Evolutionary conservation across 2,113 vertebrate species (phyloP), one percentile per base, ranked within the genome.

Genomic region (Brachirus orientalis): DNA sequence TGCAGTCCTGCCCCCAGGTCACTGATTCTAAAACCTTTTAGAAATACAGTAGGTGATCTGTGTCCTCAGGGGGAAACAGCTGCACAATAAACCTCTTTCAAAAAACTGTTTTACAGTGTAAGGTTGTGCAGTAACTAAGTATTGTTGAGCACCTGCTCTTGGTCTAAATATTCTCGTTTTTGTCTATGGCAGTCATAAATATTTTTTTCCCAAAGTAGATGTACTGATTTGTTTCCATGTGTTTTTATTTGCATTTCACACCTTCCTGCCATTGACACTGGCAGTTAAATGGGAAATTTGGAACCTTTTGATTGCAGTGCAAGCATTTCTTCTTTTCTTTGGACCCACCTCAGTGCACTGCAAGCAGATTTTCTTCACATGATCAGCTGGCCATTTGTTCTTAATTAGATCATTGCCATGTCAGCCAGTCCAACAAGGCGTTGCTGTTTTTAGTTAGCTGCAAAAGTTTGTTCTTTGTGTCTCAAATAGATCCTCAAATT

Each of bases 351-450:
- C 8, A 45, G 35, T 64, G 63, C 7, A 3, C 59, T 50, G 63
- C 33, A 44, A 44, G 72, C 41, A 9, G 1, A 64, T 75, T 75
- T 47, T 78, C 50, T 70, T 76, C 75, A 81, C 61, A 68, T 81
- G 74, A 73, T 75, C 47, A 56, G 47, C 40, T 58, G 22, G 50
- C 37, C 79, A 74, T 80, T 88, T 89, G 77, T 79, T 85, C 45
- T 60, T 86, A 61, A 86, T 89, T 88, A 89, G 70, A 50, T 62
- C 45, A 28, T 19, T 54, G 48, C 56, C 77, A 59, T 75, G 73
- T 73, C 76, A 77, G 57, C 63, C 64, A 69, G 65, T 63, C 43
- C 55, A 58, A 76, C 66, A 69, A 40, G 55, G 52, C 22, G 60
- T 56, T 74, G 58, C 63, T 80, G 63, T 85, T 55, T 83, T 75